Percentiles rank a stretch among this genome's conserved stretches.
Conservation (phyloP, 2,888 invertebrate genomes). For the Ethmia dodecea region DNA sequence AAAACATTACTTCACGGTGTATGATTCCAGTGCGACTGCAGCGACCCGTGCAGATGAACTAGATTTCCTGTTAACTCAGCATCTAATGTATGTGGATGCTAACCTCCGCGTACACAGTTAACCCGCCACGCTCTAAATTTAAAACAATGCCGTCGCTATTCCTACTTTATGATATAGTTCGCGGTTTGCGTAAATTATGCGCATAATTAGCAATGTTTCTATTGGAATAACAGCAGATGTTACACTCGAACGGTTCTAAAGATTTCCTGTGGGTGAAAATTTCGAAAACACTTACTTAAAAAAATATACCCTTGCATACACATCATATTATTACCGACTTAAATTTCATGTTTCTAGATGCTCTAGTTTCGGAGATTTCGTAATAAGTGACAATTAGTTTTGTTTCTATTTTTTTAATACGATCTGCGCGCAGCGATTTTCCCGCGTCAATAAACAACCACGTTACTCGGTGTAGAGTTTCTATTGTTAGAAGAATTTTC, state of each 20-base stretch:
- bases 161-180: slow-evolving; percentile 26
- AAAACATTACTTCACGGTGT: slow-evolving; percentile 30
- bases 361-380: too few relatives aligned
- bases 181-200: slow-evolving; percentile 17
- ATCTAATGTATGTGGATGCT: slow-evolving; percentile 24
- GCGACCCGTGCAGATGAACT: slow-evolving; percentile 58
- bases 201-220: slow-evolving; percentile 9
- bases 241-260: not conserved
- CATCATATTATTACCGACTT: too few relatives aligned
- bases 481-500: too few relatives aligned
- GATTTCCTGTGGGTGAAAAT: too few relatives aligned
- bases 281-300: too few relatives aligned
- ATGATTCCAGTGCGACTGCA: slow-evolving; percentile 42
- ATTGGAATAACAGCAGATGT: slow-evolving; percentile 7
- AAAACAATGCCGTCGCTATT: slow-evolving; percentile 37
- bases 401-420: too few relatives aligned
- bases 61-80: slow-evolving; percentile 51
- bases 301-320: too few relatives aligned
- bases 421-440: too few relatives aligned
- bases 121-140: slow-evolving; percentile 40
- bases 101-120: slow-evolving; percentile 24
- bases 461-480: too few relatives aligned
- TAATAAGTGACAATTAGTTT: too few relatives aligned
- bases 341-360: too few relatives aligned
- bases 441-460: too few relatives aligned